Conservation (phyloP, 2,797 vertebrate genomes). For the Leptodactylus fallax region DNA sequence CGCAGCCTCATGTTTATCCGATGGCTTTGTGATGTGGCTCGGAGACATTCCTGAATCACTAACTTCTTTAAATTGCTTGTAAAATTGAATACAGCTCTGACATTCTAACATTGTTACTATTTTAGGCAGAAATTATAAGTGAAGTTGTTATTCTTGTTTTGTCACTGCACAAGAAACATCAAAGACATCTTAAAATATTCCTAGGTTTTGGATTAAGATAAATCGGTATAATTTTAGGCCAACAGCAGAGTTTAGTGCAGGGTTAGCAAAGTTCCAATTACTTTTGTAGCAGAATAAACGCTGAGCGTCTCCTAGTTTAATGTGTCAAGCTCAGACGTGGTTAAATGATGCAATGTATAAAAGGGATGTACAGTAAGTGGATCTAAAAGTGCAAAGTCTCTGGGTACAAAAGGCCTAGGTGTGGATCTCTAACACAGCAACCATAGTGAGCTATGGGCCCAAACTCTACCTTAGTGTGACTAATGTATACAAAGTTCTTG, state of each 20-base stretch:
- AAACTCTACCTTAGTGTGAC: too few species aligned
- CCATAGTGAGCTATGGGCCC: too few species aligned
- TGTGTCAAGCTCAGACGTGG: slow-evolving; percentile 30
- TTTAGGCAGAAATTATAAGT: slow-evolving; percentile 51
- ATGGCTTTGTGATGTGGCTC: slow-evolving; percentile 50
- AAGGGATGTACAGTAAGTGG: neutral
- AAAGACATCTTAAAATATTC: slow-evolving; percentile 56
- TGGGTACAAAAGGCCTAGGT: too few species aligned
- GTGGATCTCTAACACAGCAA: too few species aligned
- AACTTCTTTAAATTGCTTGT: slow-evolving; percentile 52
- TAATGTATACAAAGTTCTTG: too few species aligned
- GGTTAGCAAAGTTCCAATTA: slow-evolving; percentile 43
- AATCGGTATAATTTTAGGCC: slow-evolving; percentile 52
- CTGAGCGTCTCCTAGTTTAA: slow-evolving; percentile 14
- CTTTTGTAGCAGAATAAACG: neutral
- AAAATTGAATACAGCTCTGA: slow-evolving; percentile 60
- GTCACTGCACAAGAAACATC: slow-evolving; percentile 55
- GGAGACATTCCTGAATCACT: slow-evolving; percentile 54
- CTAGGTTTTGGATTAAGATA: slow-evolving; percentile 58
- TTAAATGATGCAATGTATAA: neutral
- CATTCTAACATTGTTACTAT: slow-evolving; percentile 57
- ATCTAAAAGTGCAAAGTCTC: too few species aligned
- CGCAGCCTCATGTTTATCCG: slow-evolving; percentile 32
- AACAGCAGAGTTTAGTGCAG: slow-evolving; percentile 34
- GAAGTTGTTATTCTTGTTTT: slow-evolving; percentile 56